Percentiles rank a stretch among this genome's conserved stretches.
phyloP scores from a whole-genome alignment of 2,113 vertebrate genomes.

The Seriola dumerili region DNA sequence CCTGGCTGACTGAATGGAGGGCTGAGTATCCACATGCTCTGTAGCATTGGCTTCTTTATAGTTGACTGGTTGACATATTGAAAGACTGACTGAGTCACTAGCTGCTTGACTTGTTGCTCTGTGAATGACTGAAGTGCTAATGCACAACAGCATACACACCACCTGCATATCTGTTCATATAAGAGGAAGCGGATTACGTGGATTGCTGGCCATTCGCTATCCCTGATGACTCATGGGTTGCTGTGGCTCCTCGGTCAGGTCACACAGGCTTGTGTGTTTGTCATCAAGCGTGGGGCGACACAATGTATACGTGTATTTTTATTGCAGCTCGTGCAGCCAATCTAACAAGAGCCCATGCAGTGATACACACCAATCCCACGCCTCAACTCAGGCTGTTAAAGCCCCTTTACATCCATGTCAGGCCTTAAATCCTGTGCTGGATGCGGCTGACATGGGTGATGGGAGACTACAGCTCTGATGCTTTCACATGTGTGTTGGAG shows the following conservation, averaged over 20 bases:
- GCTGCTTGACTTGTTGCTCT: constrained; percentile 30
- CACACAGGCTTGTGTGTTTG: constrained; percentile 1
- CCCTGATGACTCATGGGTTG: constrained; percentile 25
- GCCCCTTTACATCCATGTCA: constrained; percentile 51
- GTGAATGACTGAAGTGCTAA: not conserved
- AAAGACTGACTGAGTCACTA: not conserved
- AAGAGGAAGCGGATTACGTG: constrained; percentile 24
- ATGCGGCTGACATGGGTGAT: constrained; percentile 36
- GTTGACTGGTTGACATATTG: constrained; percentile 8
- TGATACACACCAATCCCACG: constrained; percentile 15
- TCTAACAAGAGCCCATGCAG: constrained; percentile 5
- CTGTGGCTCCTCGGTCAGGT: constrained; percentile 12
- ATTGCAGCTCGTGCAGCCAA: not conserved
- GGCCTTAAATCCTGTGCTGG: constrained; percentile 48
- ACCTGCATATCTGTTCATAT: constrained; percentile 8
- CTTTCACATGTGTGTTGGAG: constrained; percentile 29
- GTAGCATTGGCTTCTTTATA: not conserved
- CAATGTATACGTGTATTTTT: constrained; percentile 3
- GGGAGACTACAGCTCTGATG: not conserved
- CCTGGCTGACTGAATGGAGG: constrained; percentile 23
- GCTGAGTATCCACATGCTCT: not conserved
- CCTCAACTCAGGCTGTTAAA: constrained; percentile 47
- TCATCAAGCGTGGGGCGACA: not conserved
- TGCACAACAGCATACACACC: constrained; percentile 9
- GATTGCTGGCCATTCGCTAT: constrained; percentile 24